A percentile compares a stretch with the other conserved stretches of the same genome.
Evolutionary conservation across 2,797 vertebrate species (phyloP).

Genomic region (Acropternis orthonyx): DNA sequence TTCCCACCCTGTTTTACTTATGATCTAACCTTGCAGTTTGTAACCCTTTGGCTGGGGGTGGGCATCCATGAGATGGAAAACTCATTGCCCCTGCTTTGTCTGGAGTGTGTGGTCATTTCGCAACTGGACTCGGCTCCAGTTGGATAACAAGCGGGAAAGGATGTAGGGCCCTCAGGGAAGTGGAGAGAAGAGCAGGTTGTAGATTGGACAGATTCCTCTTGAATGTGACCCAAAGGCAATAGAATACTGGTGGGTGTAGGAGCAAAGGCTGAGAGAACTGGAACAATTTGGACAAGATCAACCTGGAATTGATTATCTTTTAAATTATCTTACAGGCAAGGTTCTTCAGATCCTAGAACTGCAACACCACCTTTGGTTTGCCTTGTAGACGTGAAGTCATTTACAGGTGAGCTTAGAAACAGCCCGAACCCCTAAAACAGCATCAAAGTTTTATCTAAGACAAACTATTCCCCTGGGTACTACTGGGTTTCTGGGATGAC

Average conservation of each 20-base stretch:
- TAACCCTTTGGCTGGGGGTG: slow-evolving; percentile 3
- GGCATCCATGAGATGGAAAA: not conserved
- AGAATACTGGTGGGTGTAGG: not conserved
- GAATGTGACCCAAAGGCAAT: not conserved
- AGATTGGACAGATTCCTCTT: not conserved
- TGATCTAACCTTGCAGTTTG: not conserved
- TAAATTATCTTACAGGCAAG: not conserved
- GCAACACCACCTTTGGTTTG: not conserved
- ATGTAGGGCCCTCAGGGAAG: not conserved
- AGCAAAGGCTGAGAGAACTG: not conserved
- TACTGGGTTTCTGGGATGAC: not conserved
- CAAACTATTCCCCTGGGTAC: not conserved
- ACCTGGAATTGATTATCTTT: not conserved
- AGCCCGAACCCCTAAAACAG: not conserved
- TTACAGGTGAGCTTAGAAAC: not conserved
- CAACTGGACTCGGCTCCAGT: not conserved
- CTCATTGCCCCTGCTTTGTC: not conserved
- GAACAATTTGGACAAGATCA: not conserved
- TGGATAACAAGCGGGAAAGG: not conserved
- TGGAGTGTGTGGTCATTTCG: not conserved
- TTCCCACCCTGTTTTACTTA: slow-evolving; percentile 53
- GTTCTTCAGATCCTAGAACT: not conserved
- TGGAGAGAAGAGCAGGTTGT: not conserved
- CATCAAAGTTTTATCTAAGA: not conserved
- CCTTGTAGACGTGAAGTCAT: not conserved